Evolutionary conservation across 2,888 invertebrate genomes (phyloP).

Genomic region (Agrotis ipsilon): DNA sequence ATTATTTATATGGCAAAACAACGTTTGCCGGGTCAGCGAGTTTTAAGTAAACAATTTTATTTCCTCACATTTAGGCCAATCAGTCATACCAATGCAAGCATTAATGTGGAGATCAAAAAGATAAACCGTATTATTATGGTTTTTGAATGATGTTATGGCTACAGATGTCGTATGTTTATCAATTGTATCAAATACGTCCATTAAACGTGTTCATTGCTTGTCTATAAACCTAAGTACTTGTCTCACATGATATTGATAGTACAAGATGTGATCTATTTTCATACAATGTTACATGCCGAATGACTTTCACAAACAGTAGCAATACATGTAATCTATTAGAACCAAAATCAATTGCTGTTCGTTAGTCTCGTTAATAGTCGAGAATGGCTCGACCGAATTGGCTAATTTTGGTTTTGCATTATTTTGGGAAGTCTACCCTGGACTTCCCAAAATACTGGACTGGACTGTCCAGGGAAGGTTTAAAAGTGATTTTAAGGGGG

Average conservation of each 20-base stretch:
- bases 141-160: not conserved
- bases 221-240: slow-evolving; percentile 9
- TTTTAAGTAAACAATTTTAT: not conserved
- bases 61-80: not conserved
- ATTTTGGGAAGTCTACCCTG: no score
- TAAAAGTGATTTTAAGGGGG: no score
- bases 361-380: no score
- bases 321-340: not conserved
- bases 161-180: slow-evolving; percentile 19
- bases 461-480: no score
- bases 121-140: no score
- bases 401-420: no score
- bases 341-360: no score
- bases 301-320: not conserved
- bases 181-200: slow-evolving; percentile 7
- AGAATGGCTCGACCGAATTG: no score
- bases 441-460: no score
- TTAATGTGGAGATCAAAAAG: not conserved
- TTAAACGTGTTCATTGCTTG: slow-evolving; percentile 22
- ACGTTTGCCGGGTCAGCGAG: no score
- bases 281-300: slow-evolving; percentile 10
- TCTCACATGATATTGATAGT: slow-evolving; percentile 32
- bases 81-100: not conserved
- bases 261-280: slow-evolving; percentile 6
- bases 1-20: no score